Evolutionary conservation across 2,113 vertebrate species (phyloP).

Genomic region (Odocoileus virginianus): DNA sequence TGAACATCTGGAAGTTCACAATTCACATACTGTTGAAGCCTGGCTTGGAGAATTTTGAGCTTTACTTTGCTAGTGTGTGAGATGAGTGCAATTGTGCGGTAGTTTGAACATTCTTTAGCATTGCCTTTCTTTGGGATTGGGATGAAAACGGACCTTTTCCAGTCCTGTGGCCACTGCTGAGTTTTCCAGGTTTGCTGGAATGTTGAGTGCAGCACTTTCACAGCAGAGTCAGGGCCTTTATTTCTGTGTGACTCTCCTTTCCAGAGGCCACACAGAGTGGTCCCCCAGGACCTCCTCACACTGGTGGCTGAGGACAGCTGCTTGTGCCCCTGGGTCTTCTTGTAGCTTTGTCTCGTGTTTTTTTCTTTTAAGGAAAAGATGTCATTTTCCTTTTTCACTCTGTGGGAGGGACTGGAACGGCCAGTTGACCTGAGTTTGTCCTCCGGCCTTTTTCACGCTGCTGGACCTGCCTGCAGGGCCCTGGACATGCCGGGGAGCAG

Average conservation of each 20-base stretch:
- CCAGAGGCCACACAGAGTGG: not conserved
- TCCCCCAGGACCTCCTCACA: not conserved
- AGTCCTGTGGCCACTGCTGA: not conserved
- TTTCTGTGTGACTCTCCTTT: not conserved
- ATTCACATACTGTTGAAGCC: not conserved
- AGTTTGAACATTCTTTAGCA: not conserved
- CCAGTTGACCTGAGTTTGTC: not conserved
- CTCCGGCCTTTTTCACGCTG: not conserved
- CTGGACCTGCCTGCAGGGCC: not conserved
- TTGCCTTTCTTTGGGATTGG: not conserved
- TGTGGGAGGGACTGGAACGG: not conserved
- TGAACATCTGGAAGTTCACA: not conserved
- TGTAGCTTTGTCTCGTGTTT: not conserved
- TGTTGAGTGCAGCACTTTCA: not conserved
- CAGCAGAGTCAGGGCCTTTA: not conserved
- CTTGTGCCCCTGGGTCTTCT: rapidly evolving
- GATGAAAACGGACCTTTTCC: not conserved
- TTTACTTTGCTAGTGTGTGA: not conserved
- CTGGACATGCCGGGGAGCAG: rapidly evolving
- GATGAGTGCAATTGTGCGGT: not conserved
- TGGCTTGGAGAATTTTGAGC: not conserved
- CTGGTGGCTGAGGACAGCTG: not conserved
- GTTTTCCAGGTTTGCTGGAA: not conserved
- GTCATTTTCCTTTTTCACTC: not conserved
- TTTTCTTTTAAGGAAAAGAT: not conserved